phyloP scores from a whole-genome alignment of 2,113 vertebrate species.

The Prolemur simus region DNA sequence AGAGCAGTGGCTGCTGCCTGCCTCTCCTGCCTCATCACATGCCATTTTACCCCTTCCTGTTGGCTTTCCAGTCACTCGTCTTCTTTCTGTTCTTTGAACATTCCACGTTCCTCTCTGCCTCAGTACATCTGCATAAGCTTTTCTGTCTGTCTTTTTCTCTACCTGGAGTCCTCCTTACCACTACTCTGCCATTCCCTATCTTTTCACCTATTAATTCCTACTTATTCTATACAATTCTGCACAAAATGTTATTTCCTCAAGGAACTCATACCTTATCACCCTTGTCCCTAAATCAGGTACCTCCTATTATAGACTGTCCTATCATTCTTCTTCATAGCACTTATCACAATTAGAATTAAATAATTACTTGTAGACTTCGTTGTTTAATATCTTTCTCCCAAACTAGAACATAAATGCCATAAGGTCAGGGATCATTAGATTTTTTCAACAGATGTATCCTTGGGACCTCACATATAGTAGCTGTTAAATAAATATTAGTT shows the following conservation, averaged over 20 bases:
- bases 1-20: not conserved
- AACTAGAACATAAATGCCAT: not conserved
- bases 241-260: constrained; percentile 7
- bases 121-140: not conserved
- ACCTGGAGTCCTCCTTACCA: not conserved
- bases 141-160: not conserved
- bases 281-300: not conserved
- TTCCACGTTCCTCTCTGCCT: not conserved
- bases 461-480: not conserved
- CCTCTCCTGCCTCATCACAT: not conserved
- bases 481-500: constrained; percentile 35
- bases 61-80: not conserved
- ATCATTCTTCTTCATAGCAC: not conserved
- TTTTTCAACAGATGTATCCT: not conserved
- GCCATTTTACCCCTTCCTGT: not conserved
- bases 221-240: not conserved
- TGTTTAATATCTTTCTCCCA: not conserved
- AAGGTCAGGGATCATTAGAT: not conserved
- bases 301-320: not conserved
- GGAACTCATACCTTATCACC: not conserved
- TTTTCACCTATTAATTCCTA: constrained; percentile 7
- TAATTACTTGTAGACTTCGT: not conserved
- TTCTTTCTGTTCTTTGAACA: not conserved
- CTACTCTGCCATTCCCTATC: not conserved
- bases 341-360: constrained; percentile 3